Evolutionary conservation across 2,888 invertebrate species (phyloP).

Genomic region (Tolmerus cingulatus): DNA sequence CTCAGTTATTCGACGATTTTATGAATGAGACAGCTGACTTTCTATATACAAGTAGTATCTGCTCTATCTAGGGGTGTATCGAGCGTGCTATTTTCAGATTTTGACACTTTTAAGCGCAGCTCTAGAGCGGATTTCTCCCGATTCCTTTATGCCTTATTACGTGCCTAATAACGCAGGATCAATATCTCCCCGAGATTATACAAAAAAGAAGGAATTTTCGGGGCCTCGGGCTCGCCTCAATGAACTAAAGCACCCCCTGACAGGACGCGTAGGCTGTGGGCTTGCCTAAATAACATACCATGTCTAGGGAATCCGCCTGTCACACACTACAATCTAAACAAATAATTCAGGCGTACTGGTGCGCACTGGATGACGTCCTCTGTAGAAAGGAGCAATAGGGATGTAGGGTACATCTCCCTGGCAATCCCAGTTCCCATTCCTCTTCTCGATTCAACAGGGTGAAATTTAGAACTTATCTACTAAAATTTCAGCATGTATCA

Average conservation of each 20-base stretch:
- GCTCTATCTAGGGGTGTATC: constrained; percentile 16
- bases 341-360: background rate
- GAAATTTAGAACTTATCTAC: background rate
- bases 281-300: background rate
- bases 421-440: background rate
- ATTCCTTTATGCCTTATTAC: background rate
- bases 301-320: background rate
- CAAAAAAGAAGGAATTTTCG: background rate
- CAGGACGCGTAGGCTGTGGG: background rate
- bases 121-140: background rate
- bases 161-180: background rate
- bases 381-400: background rate
- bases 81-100: constrained; percentile 35
- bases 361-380: background rate
- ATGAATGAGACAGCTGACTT: constrained; percentile 41
- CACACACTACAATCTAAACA: background rate
- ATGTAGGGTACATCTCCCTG: background rate
- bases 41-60: constrained; percentile 11
- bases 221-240: background rate
- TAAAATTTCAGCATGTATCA: background rate
- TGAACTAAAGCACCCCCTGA: background rate
- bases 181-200: background rate
- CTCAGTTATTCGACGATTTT: background rate
- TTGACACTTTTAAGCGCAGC: constrained; percentile 15
- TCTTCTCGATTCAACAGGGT: background rate